Conservation (phyloP, 2,888 invertebrate species). For the Rapana venosa region DNA sequence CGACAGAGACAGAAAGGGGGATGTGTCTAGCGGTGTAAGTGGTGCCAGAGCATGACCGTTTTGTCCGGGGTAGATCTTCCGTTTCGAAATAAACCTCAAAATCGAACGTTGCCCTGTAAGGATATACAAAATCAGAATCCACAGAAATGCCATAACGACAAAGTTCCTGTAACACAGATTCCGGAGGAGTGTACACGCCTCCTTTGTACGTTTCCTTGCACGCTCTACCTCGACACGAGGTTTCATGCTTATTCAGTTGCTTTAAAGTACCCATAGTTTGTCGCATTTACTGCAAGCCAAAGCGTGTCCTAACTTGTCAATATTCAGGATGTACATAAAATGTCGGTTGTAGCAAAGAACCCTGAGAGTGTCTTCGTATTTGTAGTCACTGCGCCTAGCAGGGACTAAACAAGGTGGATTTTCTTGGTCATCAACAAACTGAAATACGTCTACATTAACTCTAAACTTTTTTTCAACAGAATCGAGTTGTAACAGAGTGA, state of each 20-base stretch:
- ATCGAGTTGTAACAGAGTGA: not conserved
- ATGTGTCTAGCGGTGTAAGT: not conserved
- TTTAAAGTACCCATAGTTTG: not conserved
- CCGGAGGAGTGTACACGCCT: not conserved
- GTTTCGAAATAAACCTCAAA: not conserved
- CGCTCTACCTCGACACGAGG: not conserved
- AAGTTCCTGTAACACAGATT: not conserved
- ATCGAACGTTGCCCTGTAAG: not conserved
- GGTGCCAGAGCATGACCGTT: not conserved
- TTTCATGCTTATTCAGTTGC: not conserved
- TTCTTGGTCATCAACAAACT: not conserved
- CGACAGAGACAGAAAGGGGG: not conserved
- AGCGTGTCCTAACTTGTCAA: conserved; percentile 13
- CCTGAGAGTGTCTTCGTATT: not conserved
- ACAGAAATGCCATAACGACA: not conserved
- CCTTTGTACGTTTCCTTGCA: not conserved
- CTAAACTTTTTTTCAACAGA: not conserved
- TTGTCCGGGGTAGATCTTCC: not conserved
- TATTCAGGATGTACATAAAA: not conserved
- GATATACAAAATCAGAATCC: not conserved
- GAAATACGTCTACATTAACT: not conserved
- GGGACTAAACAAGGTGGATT: not conserved
- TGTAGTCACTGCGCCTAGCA: not conserved
- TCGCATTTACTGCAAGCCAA: not conserved
- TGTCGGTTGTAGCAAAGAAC: not conserved